Conservation (phyloP, 1,140 invertebrate species). For the Calycopis cecrops region DNA sequence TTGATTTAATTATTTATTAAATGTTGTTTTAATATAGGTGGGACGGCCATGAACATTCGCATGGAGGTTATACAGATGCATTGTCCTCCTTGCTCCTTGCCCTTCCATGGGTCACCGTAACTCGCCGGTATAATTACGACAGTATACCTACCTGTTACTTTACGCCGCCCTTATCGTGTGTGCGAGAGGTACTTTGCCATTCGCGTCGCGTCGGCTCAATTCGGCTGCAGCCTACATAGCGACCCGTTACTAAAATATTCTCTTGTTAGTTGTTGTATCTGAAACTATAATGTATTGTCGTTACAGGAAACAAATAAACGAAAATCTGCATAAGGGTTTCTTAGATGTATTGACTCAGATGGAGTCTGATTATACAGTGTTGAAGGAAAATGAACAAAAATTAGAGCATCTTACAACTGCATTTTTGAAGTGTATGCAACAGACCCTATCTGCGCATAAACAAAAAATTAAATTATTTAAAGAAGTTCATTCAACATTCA, state of each 20-base stretch:
- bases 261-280: background rate
- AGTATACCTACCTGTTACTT: background rate
- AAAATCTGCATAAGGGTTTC: conserved; percentile 42
- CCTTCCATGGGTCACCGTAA: too few species aligned
- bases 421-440: conserved; percentile 55
- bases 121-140: background rate
- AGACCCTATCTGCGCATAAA: conserved; percentile 44
- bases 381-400: conserved; percentile 58
- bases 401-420: conserved; percentile 48
- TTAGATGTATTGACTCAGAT: conserved; percentile 41
- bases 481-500: conserved; percentile 45
- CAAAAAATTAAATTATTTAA: conserved; percentile 48
- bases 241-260: too few species aligned
- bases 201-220: too few species aligned
- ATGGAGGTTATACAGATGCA: too few species aligned
- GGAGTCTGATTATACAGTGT: conserved; percentile 43
- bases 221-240: too few species aligned
- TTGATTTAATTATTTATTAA: background rate
- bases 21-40: too few species aligned
- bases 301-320: conserved; percentile 48
- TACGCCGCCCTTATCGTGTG: too few species aligned
- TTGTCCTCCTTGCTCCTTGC: too few species aligned
- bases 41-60: too few species aligned
- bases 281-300: background rate
- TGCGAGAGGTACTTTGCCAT: too few species aligned